Evolutionary conservation across 2,888 invertebrate genomes (phyloP).

Genomic region (Teleiodes luculella): DNA sequence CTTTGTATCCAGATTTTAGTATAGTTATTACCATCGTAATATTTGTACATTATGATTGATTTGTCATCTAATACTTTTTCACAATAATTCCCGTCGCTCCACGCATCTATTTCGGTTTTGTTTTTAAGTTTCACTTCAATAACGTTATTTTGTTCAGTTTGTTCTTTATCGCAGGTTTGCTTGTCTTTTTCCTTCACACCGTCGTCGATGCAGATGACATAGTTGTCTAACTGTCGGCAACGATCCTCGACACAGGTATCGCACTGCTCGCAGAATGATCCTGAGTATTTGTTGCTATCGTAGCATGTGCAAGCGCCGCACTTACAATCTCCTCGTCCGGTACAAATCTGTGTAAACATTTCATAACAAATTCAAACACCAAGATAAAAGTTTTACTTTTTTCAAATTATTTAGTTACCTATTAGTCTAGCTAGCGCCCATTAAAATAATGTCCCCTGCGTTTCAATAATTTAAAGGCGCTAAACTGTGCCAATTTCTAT

Average conservation of each 20-base stretch:
- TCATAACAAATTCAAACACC: too few relatives aligned
- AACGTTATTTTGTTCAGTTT: constrained; percentile 26
- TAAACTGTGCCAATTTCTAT: too few relatives aligned
- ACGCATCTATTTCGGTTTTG: constrained; percentile 42
- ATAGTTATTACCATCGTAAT: constrained; percentile 34
- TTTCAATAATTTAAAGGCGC: too few relatives aligned
- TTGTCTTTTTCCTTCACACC: constrained; percentile 25
- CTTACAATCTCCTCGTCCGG: constrained; percentile 81
- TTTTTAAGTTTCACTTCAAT: constrained; percentile 17
- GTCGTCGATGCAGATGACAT: constrained; percentile 80
- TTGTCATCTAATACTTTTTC: constrained; percentile 38
- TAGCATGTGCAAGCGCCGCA: constrained; percentile 84
- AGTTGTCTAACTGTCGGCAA: constrained; percentile 83
- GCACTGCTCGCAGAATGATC: constrained; percentile 85
- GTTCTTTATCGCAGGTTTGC: constrained; percentile 38
- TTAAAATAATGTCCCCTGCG: too few relatives aligned
- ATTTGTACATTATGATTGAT: constrained; percentile 47
- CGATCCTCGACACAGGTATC: constrained; percentile 81
- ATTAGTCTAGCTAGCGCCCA: too few relatives aligned
- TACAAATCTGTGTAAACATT: constrained; percentile 63
- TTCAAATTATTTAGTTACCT: too few relatives aligned
- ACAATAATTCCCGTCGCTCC: constrained; percentile 45
- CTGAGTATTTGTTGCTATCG: constrained; percentile 65
- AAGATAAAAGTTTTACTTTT: too few relatives aligned
- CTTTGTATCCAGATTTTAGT: constrained; percentile 48